phyloP scores from a whole-genome alignment of 2,113 vertebrate genomes.

The Dasypus novemcinctus region DNA sequence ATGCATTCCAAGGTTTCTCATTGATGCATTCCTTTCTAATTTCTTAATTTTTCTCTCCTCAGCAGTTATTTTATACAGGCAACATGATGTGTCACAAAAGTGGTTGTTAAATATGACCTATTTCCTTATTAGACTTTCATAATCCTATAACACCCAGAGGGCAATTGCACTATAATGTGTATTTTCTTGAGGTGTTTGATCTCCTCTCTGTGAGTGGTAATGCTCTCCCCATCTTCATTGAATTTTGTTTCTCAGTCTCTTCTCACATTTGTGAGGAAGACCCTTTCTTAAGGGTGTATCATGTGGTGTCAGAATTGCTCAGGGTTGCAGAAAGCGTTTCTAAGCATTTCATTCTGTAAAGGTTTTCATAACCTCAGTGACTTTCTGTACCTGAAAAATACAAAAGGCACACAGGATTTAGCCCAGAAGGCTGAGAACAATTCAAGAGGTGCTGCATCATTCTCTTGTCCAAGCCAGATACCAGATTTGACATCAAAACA shows the following conservation, averaged over 20 bases:
- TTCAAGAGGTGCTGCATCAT: neutral
- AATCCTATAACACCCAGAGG: conserved; percentile 59
- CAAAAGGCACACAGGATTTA: neutral
- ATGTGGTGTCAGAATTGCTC: neutral
- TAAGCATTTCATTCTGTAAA: conserved; percentile 34
- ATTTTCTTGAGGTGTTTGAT: conserved; percentile 70
- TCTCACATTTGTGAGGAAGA: conserved; percentile 23
- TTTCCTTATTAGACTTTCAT: conserved; percentile 63
- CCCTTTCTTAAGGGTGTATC: neutral
- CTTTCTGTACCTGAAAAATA: neutral
- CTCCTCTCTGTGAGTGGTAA: conserved; percentile 43
- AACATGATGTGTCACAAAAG: conserved; percentile 20
- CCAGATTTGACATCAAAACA: neutral
- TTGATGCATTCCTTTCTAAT: conserved; percentile 4
- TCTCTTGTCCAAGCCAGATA: conserved; percentile 2
- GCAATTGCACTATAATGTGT: conserved; percentile 44
- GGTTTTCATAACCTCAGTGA: neutral
- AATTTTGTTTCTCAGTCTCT: conserved; percentile 54
- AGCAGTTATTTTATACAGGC: conserved; percentile 50
- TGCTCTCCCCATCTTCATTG: conserved; percentile 45
- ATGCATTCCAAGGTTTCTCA: neutral
- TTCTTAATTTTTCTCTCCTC: conserved; percentile 61
- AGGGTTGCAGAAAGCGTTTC: conserved; percentile 5
- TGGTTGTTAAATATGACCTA: conserved; percentile 57
- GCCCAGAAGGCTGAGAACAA: neutral